Evolutionary conservation across 2,113 vertebrate genomes (phyloP), one percentile per base, ranked within the genome.

Genomic region (Amia ocellicauda): DNA sequence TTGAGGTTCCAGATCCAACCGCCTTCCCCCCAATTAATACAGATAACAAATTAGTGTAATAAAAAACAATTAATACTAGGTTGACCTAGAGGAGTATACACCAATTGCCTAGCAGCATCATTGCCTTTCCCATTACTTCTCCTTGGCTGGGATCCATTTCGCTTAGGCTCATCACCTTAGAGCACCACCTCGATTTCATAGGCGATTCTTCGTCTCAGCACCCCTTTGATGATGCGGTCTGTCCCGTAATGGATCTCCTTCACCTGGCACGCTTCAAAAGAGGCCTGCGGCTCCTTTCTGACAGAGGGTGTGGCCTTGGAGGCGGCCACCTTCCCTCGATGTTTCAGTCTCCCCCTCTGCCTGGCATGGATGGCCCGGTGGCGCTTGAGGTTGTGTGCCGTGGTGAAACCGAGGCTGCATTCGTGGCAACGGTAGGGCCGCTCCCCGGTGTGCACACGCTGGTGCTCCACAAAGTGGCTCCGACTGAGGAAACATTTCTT

Each of bases 351-450:
- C 85, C 2, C 65, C 73, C 57, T 62, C 26, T 88, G 78, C 74
- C 69, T 83, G 66, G 80, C 65, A 13, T 91, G 74, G 49, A 80
- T 77, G 9, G 57, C 17, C 40, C 78, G 75, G 36, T 91, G 89
- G 8, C 85, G 86, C 67, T 85, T 86, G n/a, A 88, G 86, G 55
- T 73, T 65, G 23, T 79, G 80, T 47, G 10, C 67, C 2, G 83
- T 71, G 19, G 71, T 57, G 52, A 88, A 91, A 8, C 76, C 68
- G 31, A 79, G 80, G 11, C 81, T 76, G 1, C 89, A 91, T 28
- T 81, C 71, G 61, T 81, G 75, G 42, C 88, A 90, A 0, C 74
- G 71, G 40, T 83, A 87, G 7, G 77, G 78, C 0, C 66, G 72
- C 50, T 81, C 72, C 0, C 76, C 78, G 0, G 45, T 73, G 62